Conservation (phyloP, 2,888 invertebrate species). For the Neria commutata region DNA sequence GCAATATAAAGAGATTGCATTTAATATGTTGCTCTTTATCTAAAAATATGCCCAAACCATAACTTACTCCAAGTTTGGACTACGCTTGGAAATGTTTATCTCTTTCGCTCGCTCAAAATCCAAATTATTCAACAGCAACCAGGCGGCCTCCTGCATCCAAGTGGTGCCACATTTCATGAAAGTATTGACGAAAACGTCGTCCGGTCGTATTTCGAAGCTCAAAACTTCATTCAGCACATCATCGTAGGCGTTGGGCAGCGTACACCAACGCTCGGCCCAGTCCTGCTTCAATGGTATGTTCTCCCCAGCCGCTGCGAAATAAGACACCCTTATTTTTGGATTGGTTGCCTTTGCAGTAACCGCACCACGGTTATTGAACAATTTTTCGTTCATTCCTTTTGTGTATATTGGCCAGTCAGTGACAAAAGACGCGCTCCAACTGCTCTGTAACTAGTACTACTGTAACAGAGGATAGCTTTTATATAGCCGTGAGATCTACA, state of each 20-base stretch:
- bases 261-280: constrained; percentile 32
- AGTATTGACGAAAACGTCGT: constrained; percentile 39
- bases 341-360: too few species aligned
- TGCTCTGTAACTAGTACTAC: too few species aligned
- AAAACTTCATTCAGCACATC: constrained; percentile 8
- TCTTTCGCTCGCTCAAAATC: constrained; percentile 31
- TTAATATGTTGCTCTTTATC: too few species aligned
- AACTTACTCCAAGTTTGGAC: background rate
- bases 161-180: constrained; percentile 41
- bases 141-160: constrained; percentile 42
- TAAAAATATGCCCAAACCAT: constrained; percentile 13
- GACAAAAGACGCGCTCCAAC: too few species aligned
- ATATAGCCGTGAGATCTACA: too few species aligned
- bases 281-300: constrained; percentile 28
- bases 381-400: too few species aligned
- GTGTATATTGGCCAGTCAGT: too few species aligned
- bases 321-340: too few species aligned
- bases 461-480: too few species aligned
- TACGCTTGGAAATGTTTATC: constrained; percentile 13
- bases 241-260: constrained; percentile 12
- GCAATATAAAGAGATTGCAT: too few species aligned
- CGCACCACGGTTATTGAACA: too few species aligned
- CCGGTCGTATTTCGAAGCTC: constrained; percentile 34
- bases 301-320: background rate
- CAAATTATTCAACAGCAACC: constrained; percentile 39